Conservation (phyloP, 2,113 vertebrate species). For the Okapia johnstoni region DNA sequence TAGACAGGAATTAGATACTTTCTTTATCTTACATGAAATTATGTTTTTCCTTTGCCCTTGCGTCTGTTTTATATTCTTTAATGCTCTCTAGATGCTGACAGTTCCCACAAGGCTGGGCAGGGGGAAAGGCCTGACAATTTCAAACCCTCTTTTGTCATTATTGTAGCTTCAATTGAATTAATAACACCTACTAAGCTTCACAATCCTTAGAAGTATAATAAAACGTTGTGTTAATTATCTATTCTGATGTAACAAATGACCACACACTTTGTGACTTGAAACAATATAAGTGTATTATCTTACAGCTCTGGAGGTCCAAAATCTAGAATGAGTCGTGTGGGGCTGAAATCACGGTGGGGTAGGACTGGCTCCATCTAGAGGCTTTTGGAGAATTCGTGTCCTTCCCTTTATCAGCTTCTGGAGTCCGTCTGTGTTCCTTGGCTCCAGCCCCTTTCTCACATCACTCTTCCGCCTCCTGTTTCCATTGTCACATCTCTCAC, state of each 20-base stretch:
- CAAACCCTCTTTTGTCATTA: background rate
- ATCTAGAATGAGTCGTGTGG: background rate
- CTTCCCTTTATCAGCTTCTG: background rate
- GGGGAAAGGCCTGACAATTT: background rate
- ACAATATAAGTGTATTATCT: background rate
- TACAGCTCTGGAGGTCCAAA: background rate
- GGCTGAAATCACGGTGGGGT: background rate
- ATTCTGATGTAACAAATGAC: background rate
- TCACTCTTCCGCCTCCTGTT: background rate
- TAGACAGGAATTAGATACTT: background rate
- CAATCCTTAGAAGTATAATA: background rate
- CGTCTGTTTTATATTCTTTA: background rate
- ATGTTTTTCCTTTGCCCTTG: background rate
- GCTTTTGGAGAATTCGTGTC: background rate
- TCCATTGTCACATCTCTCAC: background rate
- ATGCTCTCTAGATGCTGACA: background rate
- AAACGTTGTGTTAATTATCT: background rate
- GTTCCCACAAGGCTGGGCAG: background rate
- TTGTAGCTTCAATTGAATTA: background rate
- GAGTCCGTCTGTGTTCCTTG: background rate
- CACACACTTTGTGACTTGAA: background rate
- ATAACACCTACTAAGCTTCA: background rate
- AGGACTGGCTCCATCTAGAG: background rate
- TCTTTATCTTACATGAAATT: background rate
- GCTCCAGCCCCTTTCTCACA: rapidly evolving